These are phyloP conservation scores for Dendroctonus valens DNA, from an alignment of 1,140 invertebrate species.

Conservation along the genomic window DNA sequence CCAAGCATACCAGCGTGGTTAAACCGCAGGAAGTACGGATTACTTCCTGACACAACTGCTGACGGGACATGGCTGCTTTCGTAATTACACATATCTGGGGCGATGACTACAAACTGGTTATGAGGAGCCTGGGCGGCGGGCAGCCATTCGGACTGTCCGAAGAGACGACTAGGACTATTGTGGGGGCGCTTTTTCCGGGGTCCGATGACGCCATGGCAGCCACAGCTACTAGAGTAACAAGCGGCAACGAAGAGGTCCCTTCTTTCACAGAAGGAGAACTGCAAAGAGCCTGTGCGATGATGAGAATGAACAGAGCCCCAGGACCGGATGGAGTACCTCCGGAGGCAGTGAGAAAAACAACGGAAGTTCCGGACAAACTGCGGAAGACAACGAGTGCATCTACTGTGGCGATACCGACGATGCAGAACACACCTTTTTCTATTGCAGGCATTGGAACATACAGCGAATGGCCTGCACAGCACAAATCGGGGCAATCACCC, in stretches of 20 bases:
- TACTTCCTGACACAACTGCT: not conserved
- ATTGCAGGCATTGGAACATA: not conserved
- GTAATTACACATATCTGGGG: not conserved
- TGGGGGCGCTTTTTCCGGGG: not conserved
- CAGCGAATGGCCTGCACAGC: too few relatives aligned
- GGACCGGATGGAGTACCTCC: slow-evolving; percentile 26
- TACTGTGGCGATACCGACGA: not conserved
- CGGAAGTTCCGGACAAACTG: not conserved
- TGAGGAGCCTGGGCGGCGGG: not conserved
- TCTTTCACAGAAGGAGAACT: slow-evolving; percentile 20
- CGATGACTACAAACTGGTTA: slow-evolving; percentile 15
- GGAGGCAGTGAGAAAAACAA: slow-evolving; percentile 28
- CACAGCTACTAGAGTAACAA: slow-evolving; percentile 1
- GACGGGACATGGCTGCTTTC: not conserved
- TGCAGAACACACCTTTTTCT: not conserved
- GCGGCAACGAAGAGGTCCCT: not conserved
- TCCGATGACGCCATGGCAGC: not conserved
- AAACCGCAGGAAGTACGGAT: not conserved
- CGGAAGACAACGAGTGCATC: not conserved
- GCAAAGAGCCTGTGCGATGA: not conserved
- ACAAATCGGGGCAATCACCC: too few relatives aligned
- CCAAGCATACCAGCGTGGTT: not conserved
- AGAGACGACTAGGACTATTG: not conserved
- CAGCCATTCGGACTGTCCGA: not conserved
- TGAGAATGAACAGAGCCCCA: slow-evolving; percentile 30